phyloP scores from a whole-genome alignment of 2,113 vertebrate genomes.

The Clinocottus analis region DNA sequence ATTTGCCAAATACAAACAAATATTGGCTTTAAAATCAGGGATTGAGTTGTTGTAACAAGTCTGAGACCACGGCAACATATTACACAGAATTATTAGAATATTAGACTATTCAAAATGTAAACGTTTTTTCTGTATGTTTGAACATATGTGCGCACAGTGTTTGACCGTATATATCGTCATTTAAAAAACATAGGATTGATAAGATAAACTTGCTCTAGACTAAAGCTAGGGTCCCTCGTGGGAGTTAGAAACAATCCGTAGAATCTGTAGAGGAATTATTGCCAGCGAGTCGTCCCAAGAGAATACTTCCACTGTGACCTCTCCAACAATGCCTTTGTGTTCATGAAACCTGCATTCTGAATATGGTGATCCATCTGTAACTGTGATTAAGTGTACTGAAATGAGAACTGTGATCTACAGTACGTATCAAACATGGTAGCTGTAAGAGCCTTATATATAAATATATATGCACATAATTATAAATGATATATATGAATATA shows the following conservation, averaged over 20 bases:
- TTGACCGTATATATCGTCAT: slow-evolving; percentile 9
- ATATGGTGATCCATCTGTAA: slow-evolving; percentile 62
- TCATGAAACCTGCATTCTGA: slow-evolving; percentile 59
- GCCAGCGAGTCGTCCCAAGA: slow-evolving; percentile 18
- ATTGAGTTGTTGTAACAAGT: too few species aligned
- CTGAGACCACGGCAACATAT: background rate
- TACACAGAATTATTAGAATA: background rate
- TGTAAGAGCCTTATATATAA: slow-evolving; percentile 69
- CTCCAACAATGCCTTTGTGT: slow-evolving; percentile 69
- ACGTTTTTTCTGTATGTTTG: slow-evolving; percentile 28
- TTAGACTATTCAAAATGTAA: background rate
- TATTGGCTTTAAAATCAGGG: too few species aligned
- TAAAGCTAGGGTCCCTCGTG: slow-evolving; percentile 9
- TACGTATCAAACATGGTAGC: slow-evolving; percentile 73
- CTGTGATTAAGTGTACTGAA: slow-evolving; percentile 70
- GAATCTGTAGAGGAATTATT: slow-evolving; percentile 14
- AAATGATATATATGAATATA: slow-evolving; percentile 40
- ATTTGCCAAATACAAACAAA: too few species aligned
- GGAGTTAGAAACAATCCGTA: slow-evolving; percentile 21
- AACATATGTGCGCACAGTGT: slow-evolving; percentile 37
- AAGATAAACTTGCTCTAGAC: slow-evolving; percentile 15
- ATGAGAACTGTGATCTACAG: slow-evolving; percentile 61
- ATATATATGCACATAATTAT: slow-evolving; percentile 16
- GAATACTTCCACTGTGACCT: slow-evolving; percentile 51
- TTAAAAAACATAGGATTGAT: slow-evolving; percentile 11